Evolutionary conservation across 2,888 invertebrate genomes (phyloP), one percentile per base, ranked within the genome.

Genomic region (Lasioglossum villosulum): DNA sequence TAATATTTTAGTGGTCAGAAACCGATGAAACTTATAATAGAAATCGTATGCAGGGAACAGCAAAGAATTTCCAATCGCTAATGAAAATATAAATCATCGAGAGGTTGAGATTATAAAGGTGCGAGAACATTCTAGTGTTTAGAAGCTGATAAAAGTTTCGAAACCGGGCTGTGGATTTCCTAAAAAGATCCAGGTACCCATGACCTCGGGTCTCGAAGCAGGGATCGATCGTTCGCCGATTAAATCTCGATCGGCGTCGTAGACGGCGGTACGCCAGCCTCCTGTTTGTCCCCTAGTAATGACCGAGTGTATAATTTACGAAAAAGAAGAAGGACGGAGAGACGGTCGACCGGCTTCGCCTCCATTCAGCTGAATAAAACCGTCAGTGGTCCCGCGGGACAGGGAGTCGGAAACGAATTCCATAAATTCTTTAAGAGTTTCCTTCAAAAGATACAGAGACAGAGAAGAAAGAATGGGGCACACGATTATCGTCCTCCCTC

Each of bases 241-340:
- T 84, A 82, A 82, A 73, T 85, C 79, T 75, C 83, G 84, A 89
- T 88, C 72, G 45, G 48, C 30, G 23, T 27, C 56, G 37, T n/a
- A 68, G 68, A 30, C 23, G 56, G 45, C 23, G 70, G 68, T 59
- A 52, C 72, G 72, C 74, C 75, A 73, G 59, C 66, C 48, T 30
- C 37, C 42, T 86, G 86, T 90, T 86, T 84, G 85, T 73, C 68
- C 48, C 66, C 80, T 80, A 82, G 89, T 88, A 89, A 90, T 88
- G 91, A 85, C 80, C 75, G 79, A 81, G 83, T 90, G 78, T 83
- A 90, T 90, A 89, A 90, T 90, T 89, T 89, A 90, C 86, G 89
- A 84, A 88, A 52, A 52, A 52, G 19, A 87, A 88, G 88, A 78
- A 74, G 75, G 52, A 74, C 52, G 68, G 37, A 52, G 52, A 63